Conservation (phyloP, 2,888 invertebrate species). For the Rotaria socialis region DNA sequence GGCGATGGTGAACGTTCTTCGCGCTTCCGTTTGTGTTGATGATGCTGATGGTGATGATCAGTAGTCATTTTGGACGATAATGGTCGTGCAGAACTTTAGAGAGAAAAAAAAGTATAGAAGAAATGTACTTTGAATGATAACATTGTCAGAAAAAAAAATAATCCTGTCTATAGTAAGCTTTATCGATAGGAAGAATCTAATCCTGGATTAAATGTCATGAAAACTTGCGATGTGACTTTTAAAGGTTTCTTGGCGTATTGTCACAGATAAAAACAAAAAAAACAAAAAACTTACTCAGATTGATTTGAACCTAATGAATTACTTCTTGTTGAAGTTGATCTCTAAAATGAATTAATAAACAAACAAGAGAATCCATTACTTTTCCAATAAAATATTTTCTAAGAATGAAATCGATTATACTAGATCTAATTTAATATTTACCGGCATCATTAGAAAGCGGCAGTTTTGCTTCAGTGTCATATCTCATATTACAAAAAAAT, state of each 20-base stretch:
- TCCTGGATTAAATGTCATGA: neutral
- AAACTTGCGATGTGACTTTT: too few species aligned
- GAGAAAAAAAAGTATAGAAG: too few species aligned
- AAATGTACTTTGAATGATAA: too few species aligned
- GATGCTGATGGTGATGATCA: neutral
- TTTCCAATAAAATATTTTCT: too few species aligned
- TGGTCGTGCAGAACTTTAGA: neutral
- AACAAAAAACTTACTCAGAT: neutral
- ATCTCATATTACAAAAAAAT: neutral
- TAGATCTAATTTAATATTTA: too few species aligned
- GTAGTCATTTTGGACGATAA: neutral
- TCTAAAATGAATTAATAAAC: neutral
- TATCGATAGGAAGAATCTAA: neutral
- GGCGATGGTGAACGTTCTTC: slow-evolving; percentile 5
- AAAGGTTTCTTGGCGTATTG: too few species aligned
- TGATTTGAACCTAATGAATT: slow-evolving; percentile 35
- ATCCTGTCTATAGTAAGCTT: too few species aligned
- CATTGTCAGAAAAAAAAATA: too few species aligned
- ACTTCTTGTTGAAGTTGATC: slow-evolving; percentile 8
- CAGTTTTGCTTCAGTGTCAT: neutral
- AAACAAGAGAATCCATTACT: neutral
- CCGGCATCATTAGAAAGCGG: neutral
- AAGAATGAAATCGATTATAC: too few species aligned
- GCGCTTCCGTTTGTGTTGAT: slow-evolving; percentile 8
- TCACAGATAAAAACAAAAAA: too few species aligned